Evolutionary conservation across 2,888 invertebrate species (phyloP), one percentile per base, ranked within the genome.

Genomic region (Halictus quadricinctus): DNA sequence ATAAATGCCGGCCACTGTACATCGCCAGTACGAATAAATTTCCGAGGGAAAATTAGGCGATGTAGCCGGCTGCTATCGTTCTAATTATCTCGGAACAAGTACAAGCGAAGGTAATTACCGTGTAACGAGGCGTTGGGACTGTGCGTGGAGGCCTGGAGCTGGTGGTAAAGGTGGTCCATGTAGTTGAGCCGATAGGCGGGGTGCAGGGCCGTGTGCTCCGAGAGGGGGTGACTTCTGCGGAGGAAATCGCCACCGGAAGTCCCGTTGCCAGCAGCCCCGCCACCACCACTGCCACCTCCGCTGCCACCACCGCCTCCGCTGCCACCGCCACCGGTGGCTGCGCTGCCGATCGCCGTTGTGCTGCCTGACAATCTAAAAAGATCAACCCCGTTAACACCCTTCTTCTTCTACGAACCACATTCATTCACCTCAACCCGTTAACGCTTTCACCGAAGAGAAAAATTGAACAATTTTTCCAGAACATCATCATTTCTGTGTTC

Each of bases 141-240:
- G 93, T 94, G 94, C 91, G 95, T 94, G 90, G 96, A 95, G 94
- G 96, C 96, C 94, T 97, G 96, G 92, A 97, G 97, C 90, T 97
- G 95, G 84, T 97, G 96, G 94, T 97, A 97, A 90, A 97, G 95
- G 95, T 97, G 97, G 95, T 97, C 97, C 97, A 97, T 97, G 95
- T 97, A 97, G 93, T 96, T 96, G 88, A 97, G 96, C 94, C 97
- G 96, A 94, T 97, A 97, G 88, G 97, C 96, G 91, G 97, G 96
- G 95, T 96, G 96, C 95, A 88, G 96, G 95, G 83, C 95, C 95
- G 95, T 96, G 95, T 94, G 96, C 95, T 96, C 96, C 96, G 95
- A 95, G 96, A 94, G 95, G 95, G 94, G 95, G 96, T 95, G 95
- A 96, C 95, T 95, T 96, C 95, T 95, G 96, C 95, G 95, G 95